phyloP scores from a whole-genome alignment of 1,140 invertebrate genomes.

The Magallana gigas region DNA sequence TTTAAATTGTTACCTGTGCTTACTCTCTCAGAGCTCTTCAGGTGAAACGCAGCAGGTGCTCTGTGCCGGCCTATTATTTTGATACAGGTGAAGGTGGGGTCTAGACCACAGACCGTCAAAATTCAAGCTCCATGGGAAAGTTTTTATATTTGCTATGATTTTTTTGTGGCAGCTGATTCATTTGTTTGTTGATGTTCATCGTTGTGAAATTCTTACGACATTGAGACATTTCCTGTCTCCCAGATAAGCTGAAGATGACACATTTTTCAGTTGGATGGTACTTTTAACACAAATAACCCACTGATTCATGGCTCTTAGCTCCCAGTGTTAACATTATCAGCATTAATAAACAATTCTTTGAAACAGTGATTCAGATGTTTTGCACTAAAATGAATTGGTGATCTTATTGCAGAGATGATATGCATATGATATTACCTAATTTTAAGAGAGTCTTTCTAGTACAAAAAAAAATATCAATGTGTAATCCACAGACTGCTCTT shows the following conservation, averaged over 20 bases:
- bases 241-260: conserved; percentile 5
- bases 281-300: background rate
- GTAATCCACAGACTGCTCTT: too few relatives aligned
- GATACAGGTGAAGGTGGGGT: conserved; percentile 7
- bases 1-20: conserved; percentile 30
- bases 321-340: background rate
- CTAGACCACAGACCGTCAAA: background rate
- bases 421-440: too few relatives aligned
- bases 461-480: too few relatives aligned
- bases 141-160: conserved; percentile 7
- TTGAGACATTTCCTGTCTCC: conserved; percentile 32
- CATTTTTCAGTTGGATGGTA: conserved; percentile 23
- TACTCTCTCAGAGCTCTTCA: background rate
- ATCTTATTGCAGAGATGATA: too few relatives aligned
- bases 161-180: conserved; percentile 14
- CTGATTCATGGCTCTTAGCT: conserved; percentile 1
- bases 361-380: conserved; percentile 5
- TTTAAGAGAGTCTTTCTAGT: too few relatives aligned
- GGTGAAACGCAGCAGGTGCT: conserved; percentile 21
- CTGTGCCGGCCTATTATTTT: background rate
- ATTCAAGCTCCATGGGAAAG: background rate
- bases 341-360: background rate
- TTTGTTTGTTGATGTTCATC: conserved; percentile 25
- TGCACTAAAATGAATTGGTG: background rate
- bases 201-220: conserved; percentile 31